Percentiles rank a stretch among this genome's conserved stretches.
phyloP scores from a whole-genome alignment of 2,113 vertebrate genomes.

The Xiphias gladius region DNA sequence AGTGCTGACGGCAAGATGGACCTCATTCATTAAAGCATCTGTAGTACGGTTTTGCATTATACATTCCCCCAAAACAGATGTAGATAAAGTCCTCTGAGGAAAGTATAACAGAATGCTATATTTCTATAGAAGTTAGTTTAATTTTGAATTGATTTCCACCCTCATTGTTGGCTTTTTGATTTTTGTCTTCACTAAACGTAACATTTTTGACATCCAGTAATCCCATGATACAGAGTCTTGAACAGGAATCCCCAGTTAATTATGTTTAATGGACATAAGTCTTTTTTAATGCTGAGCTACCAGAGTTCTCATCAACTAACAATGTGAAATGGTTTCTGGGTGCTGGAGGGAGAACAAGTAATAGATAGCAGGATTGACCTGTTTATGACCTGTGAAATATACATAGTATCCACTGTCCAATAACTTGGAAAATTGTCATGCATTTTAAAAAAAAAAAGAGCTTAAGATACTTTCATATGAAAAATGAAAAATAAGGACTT shows the following conservation, averaged over 20 bases:
- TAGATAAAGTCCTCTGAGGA: slow-evolving; percentile 9
- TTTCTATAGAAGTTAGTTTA: background rate
- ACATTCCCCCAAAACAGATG: background rate
- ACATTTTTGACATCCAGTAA: slow-evolving; percentile 17
- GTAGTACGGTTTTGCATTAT: background rate
- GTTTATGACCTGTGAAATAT: slow-evolving; percentile 9
- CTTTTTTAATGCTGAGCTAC: slow-evolving; percentile 42
- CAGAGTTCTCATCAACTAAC: slow-evolving; percentile 31
- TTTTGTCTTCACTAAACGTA: background rate
- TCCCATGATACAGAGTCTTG: background rate
- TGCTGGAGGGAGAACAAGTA: slow-evolving; percentile 13
- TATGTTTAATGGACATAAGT: slow-evolving; percentile 7
- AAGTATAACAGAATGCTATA: background rate
- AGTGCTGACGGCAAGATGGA: background rate
- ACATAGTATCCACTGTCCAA: background rate
- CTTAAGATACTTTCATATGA: background rate
- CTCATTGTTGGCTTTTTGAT: background rate
- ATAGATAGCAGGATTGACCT: slow-evolving; percentile 31
- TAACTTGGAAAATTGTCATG: slow-evolving; percentile 22
- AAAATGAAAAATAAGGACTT: slow-evolving; percentile 29
- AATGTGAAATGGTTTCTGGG: slow-evolving; percentile 16
- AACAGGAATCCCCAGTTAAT: slow-evolving; percentile 5
- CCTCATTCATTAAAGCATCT: background rate
- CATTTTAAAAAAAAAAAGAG: slow-evolving; percentile 19
- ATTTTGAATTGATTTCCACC: slow-evolving; percentile 8